Evolutionary conservation across 2,888 invertebrate species (phyloP), one percentile per base, ranked within the genome.

Genomic region (Conistra vaccinii): DNA sequence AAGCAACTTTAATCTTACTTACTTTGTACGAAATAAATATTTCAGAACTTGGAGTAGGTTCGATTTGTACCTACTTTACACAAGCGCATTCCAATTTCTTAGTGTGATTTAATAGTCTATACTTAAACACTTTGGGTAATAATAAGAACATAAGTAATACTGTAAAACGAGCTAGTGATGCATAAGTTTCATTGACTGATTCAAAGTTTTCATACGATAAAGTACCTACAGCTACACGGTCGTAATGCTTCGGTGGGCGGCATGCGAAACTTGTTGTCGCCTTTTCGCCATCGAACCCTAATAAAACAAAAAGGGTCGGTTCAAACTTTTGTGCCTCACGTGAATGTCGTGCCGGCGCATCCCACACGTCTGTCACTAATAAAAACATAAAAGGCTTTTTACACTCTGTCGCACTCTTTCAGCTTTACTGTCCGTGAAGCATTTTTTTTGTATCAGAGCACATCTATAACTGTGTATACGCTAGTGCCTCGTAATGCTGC

Each of bases 231-330:
- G 35, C 35, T 35, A 66, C 23, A 53, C 53, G n/a, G n/a, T n/a
- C n/a, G 26, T 14, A 67, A 35, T 45, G n/a, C n/a, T 51, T 26
- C 14, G 45, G 23, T 53, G 63, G 58, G 80, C 7, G 32, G 80
- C 23, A 23, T 42, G 39, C 12, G 17, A 61, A 69, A 81, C 39
- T 66, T 35, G 53, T 68, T 74, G 45, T 61, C 69, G 42, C 29
- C 45, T 62, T 61, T 81, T 45, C 69, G 55, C 48, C 60, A 57
- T 51, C 48, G 76, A 70, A 70, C 57, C 62, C 57, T 69, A 69
- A 66, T 69, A 80, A 81, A 76, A 70, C 76, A 71, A 82, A 81
- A 77, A 72, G 48, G 62, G 32, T 60, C 20, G 20, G 55, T 77
- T 60, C 53, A 68, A 68, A 72, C 67, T 70, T 81, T 79, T 72